These are phyloP conservation scores for Sminthurides aquaticus DNA, from an alignment of 2,888 invertebrate species.

Conservation along the genomic window DNA sequence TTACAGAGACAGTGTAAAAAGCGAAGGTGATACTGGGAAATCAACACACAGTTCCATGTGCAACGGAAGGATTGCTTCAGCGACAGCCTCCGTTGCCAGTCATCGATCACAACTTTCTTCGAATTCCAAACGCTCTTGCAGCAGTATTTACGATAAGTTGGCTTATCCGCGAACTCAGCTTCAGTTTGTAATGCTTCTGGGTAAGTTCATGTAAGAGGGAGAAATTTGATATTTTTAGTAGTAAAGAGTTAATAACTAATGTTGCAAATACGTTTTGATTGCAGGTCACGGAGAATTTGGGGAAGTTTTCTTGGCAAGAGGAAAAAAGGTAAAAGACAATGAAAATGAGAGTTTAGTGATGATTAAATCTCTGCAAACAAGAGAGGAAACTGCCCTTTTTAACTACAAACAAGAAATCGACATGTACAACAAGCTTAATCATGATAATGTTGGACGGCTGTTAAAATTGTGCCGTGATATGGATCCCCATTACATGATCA, in stretches of 20 bases:
- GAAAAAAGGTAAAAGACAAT: slow-evolving; percentile 45
- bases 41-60: slow-evolving; percentile 38
- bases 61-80: slow-evolving; percentile 34
- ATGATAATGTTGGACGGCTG: slow-evolving; percentile 67
- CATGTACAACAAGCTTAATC: slow-evolving; percentile 71
- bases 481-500: slow-evolving; percentile 79
- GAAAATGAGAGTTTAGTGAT: slow-evolving; percentile 52
- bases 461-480: slow-evolving; percentile 52
- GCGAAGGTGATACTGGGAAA: slow-evolving; percentile 41
- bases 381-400: slow-evolving; percentile 64
- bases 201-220: slow-evolving; percentile 43
- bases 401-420: slow-evolving; percentile 87
- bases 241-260: too few species aligned
- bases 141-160: slow-evolving; percentile 64
- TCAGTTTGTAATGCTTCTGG: slow-evolving; percentile 54
- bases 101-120: slow-evolving; percentile 50
- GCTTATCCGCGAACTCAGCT: slow-evolving; percentile 65
- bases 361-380: slow-evolving; percentile 67
- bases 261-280: background rate
- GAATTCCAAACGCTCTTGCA: slow-evolving; percentile 46
- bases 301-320: slow-evolving; percentile 73
- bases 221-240: too few species aligned
- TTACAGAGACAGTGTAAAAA: slow-evolving; percentile 36
- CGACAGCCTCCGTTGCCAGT: slow-evolving; percentile 39
- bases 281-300: slow-evolving; percentile 85